Percentiles rank a stretch among this genome's conserved stretches.
Evolutionary conservation across 2,888 invertebrate species (phyloP).

Genomic region (Sesia bembeciformis): DNA sequence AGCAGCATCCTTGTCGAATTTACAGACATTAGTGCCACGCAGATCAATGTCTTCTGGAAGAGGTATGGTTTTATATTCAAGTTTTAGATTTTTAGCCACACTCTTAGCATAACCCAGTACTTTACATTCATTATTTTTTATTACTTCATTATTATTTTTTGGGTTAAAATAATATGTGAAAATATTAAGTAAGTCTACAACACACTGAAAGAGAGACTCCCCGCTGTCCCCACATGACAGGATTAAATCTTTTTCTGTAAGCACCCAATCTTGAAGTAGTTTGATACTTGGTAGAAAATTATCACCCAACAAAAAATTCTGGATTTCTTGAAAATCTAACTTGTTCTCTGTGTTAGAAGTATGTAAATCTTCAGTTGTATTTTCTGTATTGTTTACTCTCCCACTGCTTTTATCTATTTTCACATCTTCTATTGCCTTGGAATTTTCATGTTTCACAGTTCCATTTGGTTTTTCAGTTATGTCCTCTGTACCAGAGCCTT

Average conservation of each 20-base stretch:
- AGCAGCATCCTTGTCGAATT: slow-evolving; percentile 78
- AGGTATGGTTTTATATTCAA: slow-evolving; percentile 78
- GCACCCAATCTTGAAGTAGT: slow-evolving; percentile 89
- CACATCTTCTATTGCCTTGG: not conserved
- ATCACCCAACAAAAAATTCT: slow-evolving; percentile 75
- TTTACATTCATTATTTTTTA: slow-evolving; percentile 26
- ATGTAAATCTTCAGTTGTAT: slow-evolving; percentile 2
- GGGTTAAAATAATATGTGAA: slow-evolving; percentile 79
- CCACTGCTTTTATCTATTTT: slow-evolving; percentile 1
- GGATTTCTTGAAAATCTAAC: slow-evolving; percentile 67
- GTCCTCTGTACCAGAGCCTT: slow-evolving; percentile 34
- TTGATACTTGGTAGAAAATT: slow-evolving; percentile 80
- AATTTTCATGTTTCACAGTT: slow-evolving; percentile 11
- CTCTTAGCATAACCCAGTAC: slow-evolving; percentile 43
- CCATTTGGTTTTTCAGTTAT: slow-evolving; percentile 18
- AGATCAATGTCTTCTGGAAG: slow-evolving; percentile 84
- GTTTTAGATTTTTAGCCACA: slow-evolving; percentile 65
- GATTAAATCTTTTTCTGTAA: slow-evolving; percentile 84
- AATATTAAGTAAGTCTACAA: slow-evolving; percentile 86
- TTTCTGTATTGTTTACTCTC: not conserved
- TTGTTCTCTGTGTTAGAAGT: slow-evolving; percentile 1
- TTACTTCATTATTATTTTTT: slow-evolving; percentile 21
- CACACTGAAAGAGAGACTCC: slow-evolving; percentile 84
- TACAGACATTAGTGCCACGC: slow-evolving; percentile 80
- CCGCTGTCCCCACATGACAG: slow-evolving; percentile 86